Evolutionary conservation across 2,888 invertebrate genomes (phyloP).

Genomic region (Eristalinus aeneus): DNA sequence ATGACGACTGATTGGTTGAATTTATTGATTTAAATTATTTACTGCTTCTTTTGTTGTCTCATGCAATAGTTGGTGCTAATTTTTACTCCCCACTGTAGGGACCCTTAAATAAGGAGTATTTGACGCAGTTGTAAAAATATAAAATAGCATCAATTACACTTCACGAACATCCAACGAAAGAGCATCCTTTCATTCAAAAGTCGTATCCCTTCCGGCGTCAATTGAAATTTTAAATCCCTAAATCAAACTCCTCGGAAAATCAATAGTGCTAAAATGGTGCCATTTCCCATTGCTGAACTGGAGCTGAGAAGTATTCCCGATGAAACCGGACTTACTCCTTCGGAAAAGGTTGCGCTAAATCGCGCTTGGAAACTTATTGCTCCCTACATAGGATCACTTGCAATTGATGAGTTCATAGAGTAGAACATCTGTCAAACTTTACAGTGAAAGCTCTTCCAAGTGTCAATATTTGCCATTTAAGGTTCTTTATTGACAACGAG

Average conservation of each 20-base stretch:
- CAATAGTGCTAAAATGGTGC: conserved; percentile 40
- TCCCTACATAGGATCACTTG: conserved; percentile 55
- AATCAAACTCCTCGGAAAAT: not conserved
- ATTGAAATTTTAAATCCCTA: not conserved
- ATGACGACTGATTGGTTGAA: too few species aligned
- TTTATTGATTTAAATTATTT: too few species aligned
- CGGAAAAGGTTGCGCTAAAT: conserved; percentile 72
- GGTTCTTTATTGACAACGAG: not conserved
- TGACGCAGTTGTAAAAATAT: too few species aligned
- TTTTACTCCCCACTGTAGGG: too few species aligned
- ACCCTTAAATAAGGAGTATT: too few species aligned
- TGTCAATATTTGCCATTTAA: not conserved
- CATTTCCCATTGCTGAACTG: conserved; percentile 76
- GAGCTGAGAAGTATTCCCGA: conserved; percentile 62
- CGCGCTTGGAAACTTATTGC: conserved; percentile 73
- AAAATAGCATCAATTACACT: too few species aligned
- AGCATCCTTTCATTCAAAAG: not conserved
- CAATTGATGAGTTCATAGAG: conserved; percentile 59
- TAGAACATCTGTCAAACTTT: conserved; percentile 7
- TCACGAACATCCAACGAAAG: too few species aligned
- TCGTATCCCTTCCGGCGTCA: not conserved
- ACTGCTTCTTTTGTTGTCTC: too few species aligned
- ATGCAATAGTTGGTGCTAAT: too few species aligned
- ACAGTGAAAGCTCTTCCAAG: not conserved
- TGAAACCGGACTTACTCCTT: conserved; percentile 73